Base-by-base conservation (phyloP, 2,888 invertebrate genomes). In the Synanthedon myopaeformis region DNA sequence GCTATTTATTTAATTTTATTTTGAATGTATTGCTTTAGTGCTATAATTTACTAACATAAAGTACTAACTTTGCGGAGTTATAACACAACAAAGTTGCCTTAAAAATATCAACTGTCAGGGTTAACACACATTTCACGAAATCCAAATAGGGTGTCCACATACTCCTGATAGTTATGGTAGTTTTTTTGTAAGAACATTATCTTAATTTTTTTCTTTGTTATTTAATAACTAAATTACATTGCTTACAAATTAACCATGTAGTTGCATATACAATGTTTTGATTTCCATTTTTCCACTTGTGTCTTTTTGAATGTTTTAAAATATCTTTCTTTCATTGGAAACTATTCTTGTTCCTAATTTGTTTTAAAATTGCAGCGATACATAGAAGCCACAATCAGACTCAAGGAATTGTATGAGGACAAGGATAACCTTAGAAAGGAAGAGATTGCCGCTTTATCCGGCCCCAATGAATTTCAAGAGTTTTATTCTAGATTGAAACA, bases 401-500 rank as follows among this genome's bases (percentile, higher is more conserved):
- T 99, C 19, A 93, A 94, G 56, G 97, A 98, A 54, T 82, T 98
- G 3, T 99, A 99, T 83, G 98, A 98, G 79, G 99, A 99, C 73
- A 97, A 96, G 74, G 98, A 99, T 89, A 95, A 96, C 0, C 91
- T 96, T 61, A 89, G 98, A 13, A 98, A 97, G 82, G 96, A 97
- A 69, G 98, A 99, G 89, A 96, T 98, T 58, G 92, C 94, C 49
- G 94, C 97, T 0, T 86, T 99, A 19, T 97, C 98, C 0, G 99
- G 99, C 0, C 98, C 99, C 1, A 99, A 99, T 89, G 99, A 99
- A 76, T 99, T 99, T 78, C 94, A 94, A 58, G 99, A 99, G 77
- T 99, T 99, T 80, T 99, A 99, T 78, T 91, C 93, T 1, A 90
- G 99, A 42, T 89, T 99, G 11, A 97, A 98, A 74, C 93, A 94